Percentiles rank a stretch among this genome's conserved stretches.
Evolutionary conservation across 2,888 invertebrate genomes (phyloP).

Genomic region (Acrocyrtus sp.): DNA sequence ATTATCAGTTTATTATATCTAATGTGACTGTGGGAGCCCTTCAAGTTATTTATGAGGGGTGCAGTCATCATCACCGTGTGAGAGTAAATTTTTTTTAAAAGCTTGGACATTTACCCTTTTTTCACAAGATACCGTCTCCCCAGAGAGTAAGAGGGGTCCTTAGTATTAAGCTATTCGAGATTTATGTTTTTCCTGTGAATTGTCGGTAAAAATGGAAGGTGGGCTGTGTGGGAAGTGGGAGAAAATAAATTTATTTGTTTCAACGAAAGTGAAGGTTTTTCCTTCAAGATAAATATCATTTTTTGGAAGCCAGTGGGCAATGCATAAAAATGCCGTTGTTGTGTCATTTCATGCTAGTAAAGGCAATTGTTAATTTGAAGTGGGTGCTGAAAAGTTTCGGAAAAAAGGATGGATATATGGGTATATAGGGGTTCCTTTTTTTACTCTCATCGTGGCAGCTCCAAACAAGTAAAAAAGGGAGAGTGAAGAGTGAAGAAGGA

Average conservation of each 20-base stretch:
- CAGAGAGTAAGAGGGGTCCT: constrained; percentile 1
- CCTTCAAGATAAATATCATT: not conserved
- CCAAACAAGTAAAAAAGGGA: constrained; percentile 8
- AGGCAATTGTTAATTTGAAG: constrained; percentile 2
- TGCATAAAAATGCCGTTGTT: constrained; percentile 6
- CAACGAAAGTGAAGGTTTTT: constrained; percentile 31
- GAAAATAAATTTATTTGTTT: constrained; percentile 12
- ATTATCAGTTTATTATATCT: constrained; percentile 33
- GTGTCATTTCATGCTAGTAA: constrained; percentile 9
- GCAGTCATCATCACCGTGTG: too few relatives aligned
- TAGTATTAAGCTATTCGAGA: too few relatives aligned
- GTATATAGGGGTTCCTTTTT: not conserved
- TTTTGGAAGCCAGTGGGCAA: constrained; percentile 1
- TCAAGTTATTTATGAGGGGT: constrained; percentile 32
- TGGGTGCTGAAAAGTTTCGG: constrained; percentile 24
- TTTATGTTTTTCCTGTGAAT: too few relatives aligned
- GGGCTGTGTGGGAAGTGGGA: too few relatives aligned
- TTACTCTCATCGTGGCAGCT: too few relatives aligned
- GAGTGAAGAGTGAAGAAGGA: too few relatives aligned
- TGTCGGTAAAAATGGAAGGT: too few relatives aligned
- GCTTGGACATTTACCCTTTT: too few relatives aligned
- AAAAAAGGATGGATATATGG: too few relatives aligned
- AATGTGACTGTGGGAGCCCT: constrained; percentile 18
- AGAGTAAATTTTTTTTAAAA: too few relatives aligned
- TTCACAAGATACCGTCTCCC: too few relatives aligned